phyloP scores from a whole-genome alignment of 2,113 vertebrate species.

The Phasianus colchicus region DNA sequence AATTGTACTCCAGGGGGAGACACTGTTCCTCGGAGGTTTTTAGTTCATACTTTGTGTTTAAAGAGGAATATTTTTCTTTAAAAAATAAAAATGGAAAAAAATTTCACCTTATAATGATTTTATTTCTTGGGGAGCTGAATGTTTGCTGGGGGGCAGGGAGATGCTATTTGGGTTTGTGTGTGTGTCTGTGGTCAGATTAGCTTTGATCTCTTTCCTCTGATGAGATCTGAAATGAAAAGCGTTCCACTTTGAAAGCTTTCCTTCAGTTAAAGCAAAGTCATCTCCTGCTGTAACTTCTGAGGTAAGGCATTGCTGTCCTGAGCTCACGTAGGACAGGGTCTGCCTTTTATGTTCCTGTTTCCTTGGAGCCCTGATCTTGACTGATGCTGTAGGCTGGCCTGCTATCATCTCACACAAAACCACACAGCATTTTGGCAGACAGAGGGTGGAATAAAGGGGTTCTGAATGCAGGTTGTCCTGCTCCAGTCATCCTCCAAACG shows the following conservation, averaged over 20 bases:
- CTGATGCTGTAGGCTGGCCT: background rate
- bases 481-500: background rate
- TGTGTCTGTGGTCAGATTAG: background rate
- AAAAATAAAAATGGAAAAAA: slow-evolving; percentile 66
- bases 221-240: background rate
- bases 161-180: background rate
- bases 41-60: slow-evolving; percentile 72
- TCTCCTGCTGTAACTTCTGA: background rate
- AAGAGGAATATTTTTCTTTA: slow-evolving; percentile 83
- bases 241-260: background rate
- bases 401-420: background rate
- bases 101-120: slow-evolving; percentile 8
- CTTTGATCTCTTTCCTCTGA: background rate
- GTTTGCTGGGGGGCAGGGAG: rapidly evolving
- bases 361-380: background rate
- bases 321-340: background rate
- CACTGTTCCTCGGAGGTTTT: slow-evolving; percentile 56
- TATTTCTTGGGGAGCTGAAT: background rate
- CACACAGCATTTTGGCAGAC: background rate
- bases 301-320: background rate
- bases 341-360: background rate
- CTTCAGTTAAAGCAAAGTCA: background rate
- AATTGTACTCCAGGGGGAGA: background rate
- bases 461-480: background rate
- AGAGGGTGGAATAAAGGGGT: background rate